Conservation (phyloP, 2,113 vertebrate genomes). For the Forbesichthys papilliferus region DNA sequence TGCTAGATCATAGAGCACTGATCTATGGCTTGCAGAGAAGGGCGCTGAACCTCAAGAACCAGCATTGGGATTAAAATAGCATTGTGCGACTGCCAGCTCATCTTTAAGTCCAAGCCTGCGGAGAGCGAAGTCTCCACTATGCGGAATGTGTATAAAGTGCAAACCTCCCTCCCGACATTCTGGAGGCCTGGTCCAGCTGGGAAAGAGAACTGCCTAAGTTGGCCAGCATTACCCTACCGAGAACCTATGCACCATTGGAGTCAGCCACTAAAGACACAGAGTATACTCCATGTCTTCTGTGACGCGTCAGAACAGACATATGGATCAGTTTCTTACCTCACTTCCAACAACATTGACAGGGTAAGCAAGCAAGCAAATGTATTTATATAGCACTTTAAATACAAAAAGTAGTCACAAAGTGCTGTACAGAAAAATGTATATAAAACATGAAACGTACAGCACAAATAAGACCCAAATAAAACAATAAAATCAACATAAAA, state of each 20-base stretch:
- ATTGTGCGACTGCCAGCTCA: background rate
- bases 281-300: background rate
- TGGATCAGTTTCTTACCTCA: background rate
- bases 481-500: too few species aligned
- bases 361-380: too few species aligned
- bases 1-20: background rate
- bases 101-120: background rate
- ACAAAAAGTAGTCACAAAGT: too few species aligned
- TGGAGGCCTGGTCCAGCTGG: background rate
- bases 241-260: background rate
- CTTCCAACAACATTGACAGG: too few species aligned
- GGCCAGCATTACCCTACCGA: background rate
- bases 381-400: too few species aligned
- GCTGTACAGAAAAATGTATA: too few species aligned
- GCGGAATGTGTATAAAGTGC: background rate
- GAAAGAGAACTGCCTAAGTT: background rate
- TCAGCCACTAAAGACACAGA: background rate
- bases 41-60: background rate
- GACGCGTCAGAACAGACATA: conserved; percentile 1
- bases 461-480: too few species aligned
- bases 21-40: background rate
- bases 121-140: background rate
- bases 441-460: too few species aligned
- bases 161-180: background rate
- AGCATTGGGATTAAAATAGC: background rate